Evolutionary conservation across 2,888 invertebrate genomes (phyloP), one percentile per base, ranked within the genome.

Genomic region (Xanthorhoe spadicearia): DNA sequence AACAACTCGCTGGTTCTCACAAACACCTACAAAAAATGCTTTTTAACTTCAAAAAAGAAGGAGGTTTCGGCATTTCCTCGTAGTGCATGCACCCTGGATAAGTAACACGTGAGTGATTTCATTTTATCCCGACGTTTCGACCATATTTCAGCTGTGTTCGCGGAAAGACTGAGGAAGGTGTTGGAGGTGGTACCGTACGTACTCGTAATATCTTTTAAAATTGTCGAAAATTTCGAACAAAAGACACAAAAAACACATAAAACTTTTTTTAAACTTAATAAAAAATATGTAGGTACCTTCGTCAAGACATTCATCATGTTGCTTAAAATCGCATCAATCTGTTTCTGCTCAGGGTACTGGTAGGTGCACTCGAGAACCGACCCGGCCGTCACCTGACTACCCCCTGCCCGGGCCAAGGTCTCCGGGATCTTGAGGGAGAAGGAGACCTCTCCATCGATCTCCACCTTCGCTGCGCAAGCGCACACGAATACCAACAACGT

Each of bases 261-360:
- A n/a, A n/a, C n/a, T 23, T 23, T 3, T 23, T 23, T 23, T 23
- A 23, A 4, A 1, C 23, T 3, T 23, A 23, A 23, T 3, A 23
- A 23, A 23, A 23, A 23, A 23, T 23, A 23, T 3, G 23, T 23
- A 23, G 23, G 23, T 38, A 84, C 86, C 83, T 83, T 82, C 0
- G 85, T 80, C 7, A 86, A 70, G 55, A 81, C 73, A 62, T 86
- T 86, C 84, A 83, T 83, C 84, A 86, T 84, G 23, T 83, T 77
- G 61, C 86, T 83, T 58, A 86, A 74, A 50, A 87, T 67, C 0
- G 78, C 78, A 9, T 82, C 71, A 4, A 80, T 64, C 35, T 86
- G 84, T 10, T 72, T 54, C 35, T 63, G 54, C 54, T 84, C 77
- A 0, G 85, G 85, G 38, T 77, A 78, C 73, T 80, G 80, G 73